Percentiles rank a stretch among this genome's conserved stretches.
Conservation (phyloP, 2,113 vertebrate genomes). For the Carettochelys insculpta region DNA sequence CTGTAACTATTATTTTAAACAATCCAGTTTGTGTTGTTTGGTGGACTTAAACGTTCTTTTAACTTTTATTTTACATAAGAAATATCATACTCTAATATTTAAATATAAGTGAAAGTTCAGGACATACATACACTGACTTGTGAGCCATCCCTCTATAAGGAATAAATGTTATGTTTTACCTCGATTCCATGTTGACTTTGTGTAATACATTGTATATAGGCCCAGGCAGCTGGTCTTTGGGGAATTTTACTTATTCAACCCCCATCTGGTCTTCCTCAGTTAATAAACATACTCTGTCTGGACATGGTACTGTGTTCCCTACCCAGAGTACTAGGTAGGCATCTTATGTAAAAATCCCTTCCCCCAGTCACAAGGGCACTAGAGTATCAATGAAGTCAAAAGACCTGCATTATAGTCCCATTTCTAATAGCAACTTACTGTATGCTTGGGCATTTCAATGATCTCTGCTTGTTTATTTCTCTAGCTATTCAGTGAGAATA, state of each 20-base stretch:
- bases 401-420: background rate
- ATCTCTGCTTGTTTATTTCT: background rate
- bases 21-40: background rate
- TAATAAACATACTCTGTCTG: background rate
- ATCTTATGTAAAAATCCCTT: background rate
- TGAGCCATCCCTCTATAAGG: background rate
- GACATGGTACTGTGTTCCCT: background rate
- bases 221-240: fast-evolving
- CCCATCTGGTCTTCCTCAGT: background rate
- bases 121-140: background rate
- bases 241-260: background rate
- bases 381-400: background rate
- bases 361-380: background rate
- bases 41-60: background rate
- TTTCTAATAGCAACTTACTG: background rate
- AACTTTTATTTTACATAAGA: background rate
- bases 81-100: too few relatives aligned
- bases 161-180: slow-evolving; percentile 46
- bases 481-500: background rate
- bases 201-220: background rate
- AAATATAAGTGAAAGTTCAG: background rate
- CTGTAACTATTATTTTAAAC: too few relatives aligned
- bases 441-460: background rate
- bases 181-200: background rate
- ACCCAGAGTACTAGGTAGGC: background rate